Evolutionary conservation across 2,888 invertebrate species (phyloP), one percentile per base, ranked within the genome.

Genomic region (Autographa gamma): DNA sequence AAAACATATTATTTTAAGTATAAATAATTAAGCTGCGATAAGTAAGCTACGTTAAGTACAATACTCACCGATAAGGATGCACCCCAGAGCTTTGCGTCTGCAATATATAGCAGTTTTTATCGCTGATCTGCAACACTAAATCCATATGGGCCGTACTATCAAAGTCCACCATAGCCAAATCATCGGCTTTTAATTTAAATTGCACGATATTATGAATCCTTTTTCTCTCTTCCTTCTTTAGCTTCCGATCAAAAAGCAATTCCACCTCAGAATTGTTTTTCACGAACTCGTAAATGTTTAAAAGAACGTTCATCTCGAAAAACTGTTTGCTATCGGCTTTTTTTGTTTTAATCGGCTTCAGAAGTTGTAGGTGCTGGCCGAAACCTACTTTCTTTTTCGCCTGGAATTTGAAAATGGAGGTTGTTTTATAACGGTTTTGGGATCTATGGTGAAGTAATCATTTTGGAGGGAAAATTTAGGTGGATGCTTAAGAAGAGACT

Each of bases 201-300:
- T 87, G 76, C 2, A 92, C 86, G 0, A 89, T 31, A 0, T 70
- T 68, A 58, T 89, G 89, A 4, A 91, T 83, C 0, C 64, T 34
- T 16, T 85, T 89, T 38, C 92, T 76, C 62, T 92, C 91, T 0
- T 59, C 43, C 2, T 80, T 86, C 0, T 19, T 65, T 3, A 92
- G 63, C 0, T 69, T 70, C 0, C 66, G 43, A 8, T 91, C 92
- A 25, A 93, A 93, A 0, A 84, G 69, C 0, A 93, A 48, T 58
- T 90, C 90, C 0, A 85, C 61, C 58, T 90, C 85, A 0, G 71
- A 66, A 52, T 93, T 91, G 62, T 92, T 89, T 62, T 85, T 87
- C 0, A 92, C 88, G n/a, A 93, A 93, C 2, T 90, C 89, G 25
- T 88, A 77, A 0, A 93, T 82, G n/a, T 79, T 61, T 0, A 80